These are phyloP conservation scores for Leptocoma aspasia DNA, from an alignment of 2,113 vertebrate genomes.

Conservation along the genomic window DNA sequence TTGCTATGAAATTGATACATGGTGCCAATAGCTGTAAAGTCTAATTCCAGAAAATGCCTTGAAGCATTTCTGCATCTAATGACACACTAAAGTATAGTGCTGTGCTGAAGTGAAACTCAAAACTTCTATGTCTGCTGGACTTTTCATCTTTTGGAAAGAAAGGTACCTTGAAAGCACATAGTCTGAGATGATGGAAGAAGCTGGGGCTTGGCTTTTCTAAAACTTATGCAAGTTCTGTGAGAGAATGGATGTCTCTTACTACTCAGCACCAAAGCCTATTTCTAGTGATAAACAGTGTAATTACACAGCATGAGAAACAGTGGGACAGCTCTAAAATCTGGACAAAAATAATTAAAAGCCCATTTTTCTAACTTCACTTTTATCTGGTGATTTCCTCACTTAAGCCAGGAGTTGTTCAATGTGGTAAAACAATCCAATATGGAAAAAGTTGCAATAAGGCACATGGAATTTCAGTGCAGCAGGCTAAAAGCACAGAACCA, in stretches of 20 bases:
- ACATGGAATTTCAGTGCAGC: background rate
- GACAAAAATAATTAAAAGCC: background rate
- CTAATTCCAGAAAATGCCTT: background rate
- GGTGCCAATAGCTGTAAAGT: background rate
- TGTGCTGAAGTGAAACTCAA: background rate
- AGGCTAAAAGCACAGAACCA: background rate
- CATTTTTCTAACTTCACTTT: background rate
- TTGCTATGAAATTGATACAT: background rate
- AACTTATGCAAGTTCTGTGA: background rate
- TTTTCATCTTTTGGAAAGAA: background rate
- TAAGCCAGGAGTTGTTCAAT: fast-evolving
- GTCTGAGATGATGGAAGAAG: background rate
- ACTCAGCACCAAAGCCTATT: background rate
- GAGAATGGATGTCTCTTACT: background rate
- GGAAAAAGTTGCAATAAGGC: background rate
- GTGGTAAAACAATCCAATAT: background rate
- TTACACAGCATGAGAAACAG: background rate
- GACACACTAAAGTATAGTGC: background rate
- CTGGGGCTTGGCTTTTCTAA: background rate
- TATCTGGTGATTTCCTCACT: background rate
- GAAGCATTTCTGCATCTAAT: background rate
- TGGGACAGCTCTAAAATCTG: background rate
- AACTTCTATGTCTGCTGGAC: background rate
- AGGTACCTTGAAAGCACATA: background rate
- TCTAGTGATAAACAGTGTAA: background rate